Conservation (phyloP, 92 coral and sea anemone species). For the Epizoanthus ramosus region DNA sequence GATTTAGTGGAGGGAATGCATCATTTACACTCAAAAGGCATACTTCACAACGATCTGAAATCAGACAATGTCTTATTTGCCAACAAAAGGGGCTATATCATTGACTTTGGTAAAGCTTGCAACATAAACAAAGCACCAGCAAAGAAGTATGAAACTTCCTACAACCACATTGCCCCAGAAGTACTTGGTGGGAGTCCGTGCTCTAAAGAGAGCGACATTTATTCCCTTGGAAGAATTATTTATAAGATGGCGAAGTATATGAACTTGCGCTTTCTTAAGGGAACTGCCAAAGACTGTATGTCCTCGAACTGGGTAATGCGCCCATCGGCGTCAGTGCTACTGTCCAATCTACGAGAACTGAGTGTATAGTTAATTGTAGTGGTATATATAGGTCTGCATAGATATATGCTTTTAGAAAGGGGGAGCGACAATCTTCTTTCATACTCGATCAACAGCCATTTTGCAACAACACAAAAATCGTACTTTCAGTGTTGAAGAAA, state of each 20-base stretch:
- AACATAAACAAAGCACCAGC: not conserved
- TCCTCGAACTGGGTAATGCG: not conserved
- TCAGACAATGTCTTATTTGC: conserved; percentile 4
- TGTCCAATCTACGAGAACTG: not conserved
- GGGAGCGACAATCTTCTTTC: no score
- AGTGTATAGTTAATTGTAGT: not conserved
- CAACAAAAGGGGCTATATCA: conserved; percentile 18
- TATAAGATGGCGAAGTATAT: conserved; percentile 10
- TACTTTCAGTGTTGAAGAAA: no score
- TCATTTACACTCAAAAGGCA: conserved; percentile 3
- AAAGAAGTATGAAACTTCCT: conserved; percentile 2
- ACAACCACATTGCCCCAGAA: conserved; percentile 43
- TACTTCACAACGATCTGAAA: conserved; percentile 1
- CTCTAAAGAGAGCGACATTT: conserved; percentile 47
- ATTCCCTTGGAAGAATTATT: conserved; percentile 36
- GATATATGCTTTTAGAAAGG: no score
- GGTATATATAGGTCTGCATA: no score
- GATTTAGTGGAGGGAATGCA: conserved; percentile 4
- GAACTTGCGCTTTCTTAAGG: conserved; percentile 18
- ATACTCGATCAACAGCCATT: no score
- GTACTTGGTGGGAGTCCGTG: conserved; percentile 31
- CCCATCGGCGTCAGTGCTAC: conserved; percentile 5
- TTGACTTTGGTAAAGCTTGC: conserved; percentile 44
- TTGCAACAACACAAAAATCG: no score
- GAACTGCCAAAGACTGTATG: conserved; percentile 10